Percentiles rank a stretch among this genome's conserved stretches.
Evolutionary conservation across 2,113 vertebrate species (phyloP).

Genomic region (Forbesichthys agassizii): DNA sequence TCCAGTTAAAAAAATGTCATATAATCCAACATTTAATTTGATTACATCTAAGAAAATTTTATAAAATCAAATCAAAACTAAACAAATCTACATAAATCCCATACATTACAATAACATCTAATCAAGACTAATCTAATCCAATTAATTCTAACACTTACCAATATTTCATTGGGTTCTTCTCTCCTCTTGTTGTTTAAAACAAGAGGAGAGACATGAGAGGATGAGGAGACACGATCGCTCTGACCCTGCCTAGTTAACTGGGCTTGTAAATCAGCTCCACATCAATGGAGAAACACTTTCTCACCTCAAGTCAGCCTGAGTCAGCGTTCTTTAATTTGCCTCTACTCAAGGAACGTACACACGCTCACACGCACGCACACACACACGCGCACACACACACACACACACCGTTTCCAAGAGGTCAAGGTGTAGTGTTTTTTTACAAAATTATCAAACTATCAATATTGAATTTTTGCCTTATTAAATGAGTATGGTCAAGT

Average conservation of each 20-base stretch:
- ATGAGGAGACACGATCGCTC: background rate
- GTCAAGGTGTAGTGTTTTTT: slow-evolving; percentile 48
- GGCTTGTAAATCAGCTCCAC: slow-evolving; percentile 64
- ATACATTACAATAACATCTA: too few relatives aligned
- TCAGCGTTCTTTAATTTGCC: slow-evolving; percentile 59
- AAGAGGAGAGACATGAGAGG: too few relatives aligned
- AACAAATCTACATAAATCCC: too few relatives aligned
- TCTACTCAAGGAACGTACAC: slow-evolving; percentile 38
- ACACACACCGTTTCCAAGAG: slow-evolving; percentile 19
- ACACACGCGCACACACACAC: background rate
- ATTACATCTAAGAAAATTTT: too few relatives aligned
- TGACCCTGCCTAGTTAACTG: slow-evolving; percentile 55
- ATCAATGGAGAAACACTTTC: slow-evolving; percentile 63
- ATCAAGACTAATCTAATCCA: too few relatives aligned
- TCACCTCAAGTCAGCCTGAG: slow-evolving; percentile 57
- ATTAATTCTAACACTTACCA: too few relatives aligned
- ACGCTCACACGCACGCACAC: too few relatives aligned
- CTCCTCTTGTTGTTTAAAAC: too few relatives aligned
- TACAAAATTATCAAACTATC: slow-evolving; percentile 47
- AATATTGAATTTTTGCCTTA: slow-evolving; percentile 31
- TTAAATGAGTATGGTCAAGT: slow-evolving; percentile 13
- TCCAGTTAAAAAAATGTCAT: too few relatives aligned
- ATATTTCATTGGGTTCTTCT: too few relatives aligned
- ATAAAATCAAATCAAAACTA: too few relatives aligned
- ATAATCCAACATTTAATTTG: too few relatives aligned